These are phyloP conservation scores for Xestia sexstrigata DNA, from an alignment of 2,888 invertebrate species.

Conservation along the genomic window DNA sequence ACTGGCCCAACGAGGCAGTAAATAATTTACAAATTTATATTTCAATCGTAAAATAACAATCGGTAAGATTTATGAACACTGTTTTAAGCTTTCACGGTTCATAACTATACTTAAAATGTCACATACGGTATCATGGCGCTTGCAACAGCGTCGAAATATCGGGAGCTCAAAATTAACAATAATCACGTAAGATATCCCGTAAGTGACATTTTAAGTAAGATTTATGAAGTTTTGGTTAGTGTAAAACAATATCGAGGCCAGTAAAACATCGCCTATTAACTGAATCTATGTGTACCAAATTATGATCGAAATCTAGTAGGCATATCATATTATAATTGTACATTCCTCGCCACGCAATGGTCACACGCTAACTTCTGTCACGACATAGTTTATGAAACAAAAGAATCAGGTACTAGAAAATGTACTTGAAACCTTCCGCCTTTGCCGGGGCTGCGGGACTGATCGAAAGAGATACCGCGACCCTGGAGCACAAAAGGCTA, in stretches of 20 bases:
- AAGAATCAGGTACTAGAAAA: constrained; percentile 38
- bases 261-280: constrained; percentile 14
- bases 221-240: background rate
- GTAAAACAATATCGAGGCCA: constrained; percentile 11
- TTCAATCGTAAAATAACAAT: background rate
- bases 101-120: too few relatives aligned
- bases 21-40: background rate
- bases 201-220: too few relatives aligned
- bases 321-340: constrained; percentile 60
- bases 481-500: too few relatives aligned
- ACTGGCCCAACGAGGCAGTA: background rate
- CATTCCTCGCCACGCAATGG: constrained; percentile 61
- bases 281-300: constrained; percentile 31
- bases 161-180: too few relatives aligned
- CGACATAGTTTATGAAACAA: constrained; percentile 55
- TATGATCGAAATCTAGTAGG: constrained; percentile 47
- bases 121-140: too few relatives aligned
- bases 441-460: too few relatives aligned
- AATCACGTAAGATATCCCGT: too few relatives aligned
- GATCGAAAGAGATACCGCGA: too few relatives aligned
- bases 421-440: constrained; percentile 1
- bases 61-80: background rate
- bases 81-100: too few relatives aligned
- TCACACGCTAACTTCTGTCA: constrained; percentile 59
- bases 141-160: too few relatives aligned